These are phyloP conservation scores for Caiman crocodilus DNA, from an alignment of 2,797 vertebrate species.

Conservation along the genomic window DNA sequence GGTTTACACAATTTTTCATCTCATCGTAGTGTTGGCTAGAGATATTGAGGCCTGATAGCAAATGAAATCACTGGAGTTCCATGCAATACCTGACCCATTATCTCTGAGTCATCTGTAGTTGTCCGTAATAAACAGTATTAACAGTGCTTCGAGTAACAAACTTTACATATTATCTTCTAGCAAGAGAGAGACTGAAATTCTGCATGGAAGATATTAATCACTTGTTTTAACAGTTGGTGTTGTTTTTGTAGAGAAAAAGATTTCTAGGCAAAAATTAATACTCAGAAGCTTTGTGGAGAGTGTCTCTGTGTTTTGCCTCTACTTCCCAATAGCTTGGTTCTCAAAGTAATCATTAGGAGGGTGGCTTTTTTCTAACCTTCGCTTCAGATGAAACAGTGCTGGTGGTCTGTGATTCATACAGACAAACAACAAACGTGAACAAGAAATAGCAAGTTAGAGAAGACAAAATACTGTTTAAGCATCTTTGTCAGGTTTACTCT, in stretches of 20 bases:
- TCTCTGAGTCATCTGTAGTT: slow-evolving; percentile 14
- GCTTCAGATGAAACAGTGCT: slow-evolving; percentile 57
- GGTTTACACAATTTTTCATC: background rate
- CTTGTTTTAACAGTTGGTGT: slow-evolving; percentile 3
- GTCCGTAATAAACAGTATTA: slow-evolving; percentile 49
- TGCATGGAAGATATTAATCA: slow-evolving; percentile 5
- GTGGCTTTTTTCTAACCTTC: slow-evolving; percentile 53
- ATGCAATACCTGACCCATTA: slow-evolving; percentile 15
- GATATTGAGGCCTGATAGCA: slow-evolving; percentile 23
- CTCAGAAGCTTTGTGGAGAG: slow-evolving; percentile 1
- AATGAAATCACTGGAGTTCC: background rate
- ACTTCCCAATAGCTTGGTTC: slow-evolving; percentile 48
- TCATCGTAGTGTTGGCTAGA: background rate
- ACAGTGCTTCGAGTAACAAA: slow-evolving; percentile 54
- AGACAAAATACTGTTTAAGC: slow-evolving; percentile 42
- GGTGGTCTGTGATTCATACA: slow-evolving; percentile 72
- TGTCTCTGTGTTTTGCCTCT: slow-evolving; percentile 29
- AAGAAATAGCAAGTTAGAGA: slow-evolving; percentile 35
- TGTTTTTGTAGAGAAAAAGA: slow-evolving; percentile 18
- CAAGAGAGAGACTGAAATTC: slow-evolving; percentile 30
- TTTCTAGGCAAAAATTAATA: slow-evolving; percentile 46
- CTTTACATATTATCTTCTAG: slow-evolving; percentile 62
- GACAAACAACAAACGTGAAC: slow-evolving; percentile 56
- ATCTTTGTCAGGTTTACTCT: slow-evolving; percentile 69
- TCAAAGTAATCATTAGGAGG: slow-evolving; percentile 51